A percentile compares a stretch with the other conserved stretches of the same genome.
Conservation (phyloP, 53 echinoderm and acorn worm species). For the Apostichopus leukothele region DNA sequence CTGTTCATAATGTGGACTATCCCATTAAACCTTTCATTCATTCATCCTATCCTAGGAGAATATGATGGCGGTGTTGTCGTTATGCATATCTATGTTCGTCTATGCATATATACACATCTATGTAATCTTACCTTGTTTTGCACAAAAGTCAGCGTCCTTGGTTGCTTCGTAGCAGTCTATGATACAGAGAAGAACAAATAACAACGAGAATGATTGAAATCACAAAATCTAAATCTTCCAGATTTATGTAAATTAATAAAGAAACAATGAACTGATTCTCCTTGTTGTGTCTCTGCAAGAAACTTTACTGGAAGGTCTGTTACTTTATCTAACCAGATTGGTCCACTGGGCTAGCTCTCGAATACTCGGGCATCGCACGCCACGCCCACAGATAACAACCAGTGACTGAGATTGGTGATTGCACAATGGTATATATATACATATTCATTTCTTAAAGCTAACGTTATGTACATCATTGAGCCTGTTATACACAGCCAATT, state of each 20-base stretch:
- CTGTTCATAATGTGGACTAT: no score
- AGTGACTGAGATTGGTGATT: neutral
- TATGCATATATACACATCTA: no score
- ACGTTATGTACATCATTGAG: no score
- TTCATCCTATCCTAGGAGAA: no score
- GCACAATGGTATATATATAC: neutral
- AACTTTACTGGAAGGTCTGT: no score
- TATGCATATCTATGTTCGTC: no score
- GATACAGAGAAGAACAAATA: neutral
- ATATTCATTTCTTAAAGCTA: neutral
- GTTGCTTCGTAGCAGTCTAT: slow-evolving; percentile 19
- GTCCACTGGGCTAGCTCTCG: no score
- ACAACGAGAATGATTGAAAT: neutral
- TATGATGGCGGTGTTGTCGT: no score
- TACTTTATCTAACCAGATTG: no score
- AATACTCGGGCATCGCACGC: neutral
- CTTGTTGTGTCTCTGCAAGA: no score
- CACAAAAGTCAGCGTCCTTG: slow-evolving; percentile 5
- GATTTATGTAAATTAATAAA: neutral
- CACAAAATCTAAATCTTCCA: neutral
- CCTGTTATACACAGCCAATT: neutral
- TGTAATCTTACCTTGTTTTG: no score
- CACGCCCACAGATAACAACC: neutral
- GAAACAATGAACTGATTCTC: neutral
- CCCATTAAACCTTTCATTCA: no score